Evolutionary conservation across 2,888 invertebrate genomes (phyloP), one percentile per base, ranked within the genome.

Genomic region (Rhagonycha lutea): DNA sequence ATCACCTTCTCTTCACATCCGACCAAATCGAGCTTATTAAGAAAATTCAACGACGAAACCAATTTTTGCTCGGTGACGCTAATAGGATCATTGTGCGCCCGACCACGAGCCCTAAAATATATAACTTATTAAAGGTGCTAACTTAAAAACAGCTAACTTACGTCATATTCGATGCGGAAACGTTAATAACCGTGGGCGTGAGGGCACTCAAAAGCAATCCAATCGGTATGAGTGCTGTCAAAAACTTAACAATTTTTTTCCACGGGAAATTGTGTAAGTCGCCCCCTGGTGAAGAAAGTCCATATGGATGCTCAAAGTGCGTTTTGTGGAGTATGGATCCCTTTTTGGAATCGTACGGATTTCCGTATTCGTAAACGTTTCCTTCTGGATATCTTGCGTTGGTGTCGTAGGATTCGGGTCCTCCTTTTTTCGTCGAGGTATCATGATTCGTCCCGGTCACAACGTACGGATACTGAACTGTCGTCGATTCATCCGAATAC

Each of bases 201-300:
- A 94, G 88, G 0, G 94, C 92, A 0, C 94, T 93, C 70, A 94
- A 88, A 77, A 94, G 89, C 69, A 94, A 87, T 0, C 94, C 94
- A 69, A 94, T 90, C 0, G 94, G 94, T 70, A 94, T 89, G 82
- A 94, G 89, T 0, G 94, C 91, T 0, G 93, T 92, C 82, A 93
- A 86, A 80, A 94, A 86, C 74, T 91, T 92, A 11, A 94, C 86
- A 61, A 94, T 88, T 80, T 90, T 90, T 84, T 90, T 91, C 92
- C 75, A 75, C 5, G 78, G 77, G 3, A 74, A 74, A 10, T 4
- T 11, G 2, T 47, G 47, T 2, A n/a, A 0, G 0, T 29, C 14
- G 10, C 24, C 1, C 24, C 14, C 68, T 1, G 24, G 68, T 10
- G 14, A 12, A 8, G 68, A 26, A 10, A 68, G n/a, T 28, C 26